phyloP scores from a whole-genome alignment of 1,140 invertebrate genomes.

The Lepidurus arcticus region DNA sequence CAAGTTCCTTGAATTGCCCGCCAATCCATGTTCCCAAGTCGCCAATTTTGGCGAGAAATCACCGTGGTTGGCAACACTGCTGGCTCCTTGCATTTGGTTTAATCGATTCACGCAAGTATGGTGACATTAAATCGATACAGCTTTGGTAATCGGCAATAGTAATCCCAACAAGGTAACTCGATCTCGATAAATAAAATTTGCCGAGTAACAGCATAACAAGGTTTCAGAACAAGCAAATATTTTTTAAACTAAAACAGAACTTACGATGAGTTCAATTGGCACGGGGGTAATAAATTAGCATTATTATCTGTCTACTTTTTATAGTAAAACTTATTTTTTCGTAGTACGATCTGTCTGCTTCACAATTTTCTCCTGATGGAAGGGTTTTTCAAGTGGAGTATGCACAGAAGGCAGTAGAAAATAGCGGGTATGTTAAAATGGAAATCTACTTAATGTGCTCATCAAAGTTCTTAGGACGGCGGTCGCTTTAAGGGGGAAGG shows the following conservation, averaged over 20 bases:
- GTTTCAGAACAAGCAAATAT: neutral
- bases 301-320: neutral
- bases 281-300: slow-evolving; percentile 69
- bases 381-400: slow-evolving; percentile 99
- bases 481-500: slow-evolving; percentile 87
- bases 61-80: no score
- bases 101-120: neutral
- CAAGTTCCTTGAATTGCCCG: no score
- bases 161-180: neutral
- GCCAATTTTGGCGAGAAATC: no score
- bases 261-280: slow-evolving; percentile 86
- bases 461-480: slow-evolving; percentile 60
- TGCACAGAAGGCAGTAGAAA: slow-evolving; percentile 98
- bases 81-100: neutral
- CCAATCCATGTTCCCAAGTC: no score
- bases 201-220: slow-evolving; percentile 21
- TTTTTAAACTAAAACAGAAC: neutral
- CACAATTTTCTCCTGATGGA: slow-evolving; percentile 99
- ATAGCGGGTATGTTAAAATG: slow-evolving; percentile 69
- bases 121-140: neutral
- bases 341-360: slow-evolving; percentile 97
- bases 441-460: neutral
- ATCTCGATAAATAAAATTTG: neutral
- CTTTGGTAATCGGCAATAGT: neutral
- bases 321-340: slow-evolving; percentile 44